Evolutionary conservation across 2,113 vertebrate species (phyloP), one percentile per base, ranked within the genome.

Genomic region (Psilopogon haemacephalus): DNA sequence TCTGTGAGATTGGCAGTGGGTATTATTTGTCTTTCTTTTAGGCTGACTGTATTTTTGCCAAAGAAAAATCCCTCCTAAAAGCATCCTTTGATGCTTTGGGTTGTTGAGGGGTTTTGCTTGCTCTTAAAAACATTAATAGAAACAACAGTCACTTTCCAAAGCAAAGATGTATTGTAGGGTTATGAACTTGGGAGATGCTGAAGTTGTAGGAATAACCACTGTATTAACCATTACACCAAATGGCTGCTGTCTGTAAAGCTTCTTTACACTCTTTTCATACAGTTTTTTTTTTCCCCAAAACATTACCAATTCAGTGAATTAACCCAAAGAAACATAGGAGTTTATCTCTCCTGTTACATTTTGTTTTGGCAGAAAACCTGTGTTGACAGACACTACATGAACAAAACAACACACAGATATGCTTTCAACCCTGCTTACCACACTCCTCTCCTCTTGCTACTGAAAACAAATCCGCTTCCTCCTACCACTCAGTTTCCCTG

Each of bases 401-500:
- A 85, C 67, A 81, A 54, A 72, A 87, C 62, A 74, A 58, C 50
- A 90, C 81, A 67, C 0, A n/a, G 78, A 64, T 15, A 4, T 6
- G 32, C 67, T 69, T 89, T 46, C 55, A 90, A 70, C 77, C 91
- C 91, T 92, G 68, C 84, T 93, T 89, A 94, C 86, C 88, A 90
- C 88, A 63, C 63, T 94, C 91, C 37, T 63, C 85, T 93, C 55
- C 32, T 90, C 81, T 92, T 82, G 78, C 91, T 94, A 93, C 69
- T 71, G 87, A 91, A 92, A 95, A 89, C 56, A 89, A 94, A 84
- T 77, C 60, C 12, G 0, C 52, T 89, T 87, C 72, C 64, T 92
- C 75, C 87, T 40, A 91, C 68, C 58, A 84, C 75, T 70, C 48
- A 94, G 69, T 64, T 76, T 80, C 68, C 82, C 81, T 79, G 63